Evolutionary conservation across 2,113 vertebrate genomes (phyloP), one percentile per base, ranked within the genome.

Genomic region (Rhinolophus sinicus): DNA sequence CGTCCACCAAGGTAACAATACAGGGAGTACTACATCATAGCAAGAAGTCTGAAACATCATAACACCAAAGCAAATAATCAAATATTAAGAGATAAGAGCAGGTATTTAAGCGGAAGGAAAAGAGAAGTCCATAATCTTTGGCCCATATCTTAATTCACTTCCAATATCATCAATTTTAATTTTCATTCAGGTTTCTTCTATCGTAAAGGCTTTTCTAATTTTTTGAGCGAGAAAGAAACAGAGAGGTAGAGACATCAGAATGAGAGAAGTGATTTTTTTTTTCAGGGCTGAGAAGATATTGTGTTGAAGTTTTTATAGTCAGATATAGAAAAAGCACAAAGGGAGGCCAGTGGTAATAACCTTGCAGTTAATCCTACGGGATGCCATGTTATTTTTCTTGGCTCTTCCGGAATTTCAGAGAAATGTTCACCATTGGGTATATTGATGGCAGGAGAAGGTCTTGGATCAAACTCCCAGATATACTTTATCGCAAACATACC

Each of bases 341-440:
- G 80, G 88, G 92, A 95, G 56, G 90, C 94, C 47, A 80, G 21
- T 76, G 75, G 38, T 87, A 95, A 96, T 96, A 97, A 97, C 93
- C 90, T 97, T 91, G 78, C 88, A 94, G 77, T 97, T 97, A 93
- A 97, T 98, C 87, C 94, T 97, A 33, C 1, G 8, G 64, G 80
- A 81, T 86, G 58, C 76, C 72, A 28, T 26, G 5, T 92, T 97
- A 94, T 92, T 98, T 73, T 92, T 96, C 73, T 94, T 88, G 67
- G 72, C 35, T 80, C 56, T 96, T 97, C 67, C 0, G 0, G 69
- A 96, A 94, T 58, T 96, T 96, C 67, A 97, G 91, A 97, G 78
- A 93, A 90, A 84, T 75, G 44, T 90, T 92, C 70, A 90, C 90
- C 60, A n/a, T 84, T 83, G 33, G 56, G 54, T 80, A 86, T 94